Percentiles rank a stretch among this genome's conserved stretches.
phyloP scores from a whole-genome alignment of 1,140 invertebrate genomes.

The Drosophila pruinosa region DNA sequence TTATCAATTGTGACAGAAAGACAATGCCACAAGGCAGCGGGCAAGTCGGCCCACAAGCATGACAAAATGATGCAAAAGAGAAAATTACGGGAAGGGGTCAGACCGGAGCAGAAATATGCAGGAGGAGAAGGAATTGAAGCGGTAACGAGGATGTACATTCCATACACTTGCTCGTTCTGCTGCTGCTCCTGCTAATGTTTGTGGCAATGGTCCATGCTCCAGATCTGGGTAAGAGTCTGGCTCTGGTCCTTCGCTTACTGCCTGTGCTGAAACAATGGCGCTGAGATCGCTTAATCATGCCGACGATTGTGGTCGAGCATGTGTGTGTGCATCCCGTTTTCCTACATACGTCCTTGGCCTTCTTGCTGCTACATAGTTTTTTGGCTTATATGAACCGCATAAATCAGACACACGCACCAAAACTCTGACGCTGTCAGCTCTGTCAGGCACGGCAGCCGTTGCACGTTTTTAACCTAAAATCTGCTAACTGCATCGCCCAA shows the following conservation, averaged over 20 bases:
- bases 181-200: not conserved
- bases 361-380: conserved; percentile 16
- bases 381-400: conserved; percentile 53
- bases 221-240: not conserved
- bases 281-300: conserved; percentile 80
- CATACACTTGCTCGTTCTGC: not conserved
- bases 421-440: conserved; percentile 35
- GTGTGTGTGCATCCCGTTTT: conserved; percentile 44
- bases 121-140: not conserved
- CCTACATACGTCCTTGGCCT: not conserved
- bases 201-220: not conserved
- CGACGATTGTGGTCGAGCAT: conserved; percentile 67
- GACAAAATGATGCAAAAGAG: conserved; percentile 73
- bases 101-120: not conserved
- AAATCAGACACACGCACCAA: conserved; percentile 71
- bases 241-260: not conserved
- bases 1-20: conserved; percentile 77
- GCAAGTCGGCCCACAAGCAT: conserved; percentile 48
- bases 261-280: conserved; percentile 68
- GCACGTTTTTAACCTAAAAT: conserved; percentile 48
- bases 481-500: conserved; percentile 31
- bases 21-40: conserved; percentile 55
- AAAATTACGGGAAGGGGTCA: conserved; percentile 52
- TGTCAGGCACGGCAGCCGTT: conserved; percentile 27
- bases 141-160: not conserved